A percentile compares a stretch with the other conserved stretches of the same genome.
Evolutionary conservation across 2,797 vertebrate species (phyloP).

Genomic region (Coccyzus lansbergi): DNA sequence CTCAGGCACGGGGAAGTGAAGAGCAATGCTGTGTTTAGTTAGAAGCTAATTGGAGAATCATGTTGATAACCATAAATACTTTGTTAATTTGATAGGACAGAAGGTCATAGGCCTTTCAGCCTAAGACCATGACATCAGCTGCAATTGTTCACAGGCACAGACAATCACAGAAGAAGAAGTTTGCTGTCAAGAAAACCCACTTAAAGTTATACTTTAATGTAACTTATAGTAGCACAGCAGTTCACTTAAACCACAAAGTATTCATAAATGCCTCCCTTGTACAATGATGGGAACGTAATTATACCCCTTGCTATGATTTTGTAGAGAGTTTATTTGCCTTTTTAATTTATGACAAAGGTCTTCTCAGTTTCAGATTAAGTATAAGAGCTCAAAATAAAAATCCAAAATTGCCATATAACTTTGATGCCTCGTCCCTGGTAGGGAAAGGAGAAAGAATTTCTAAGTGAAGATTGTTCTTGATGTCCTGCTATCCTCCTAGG

Average conservation of each 20-base stretch:
- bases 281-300: not conserved
- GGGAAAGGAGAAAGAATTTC: not conserved
- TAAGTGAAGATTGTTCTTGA: not conserved
- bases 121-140: not conserved
- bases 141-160: not conserved
- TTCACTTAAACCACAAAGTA: conserved; percentile 3
- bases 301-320: not conserved
- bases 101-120: not conserved
- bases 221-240: not conserved
- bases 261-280: not conserved
- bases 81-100: not conserved
- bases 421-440: not conserved
- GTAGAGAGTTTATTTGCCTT: not conserved
- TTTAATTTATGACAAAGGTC: not conserved
- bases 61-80: not conserved
- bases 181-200: not conserved
- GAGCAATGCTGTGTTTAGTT: not conserved
- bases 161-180: not conserved
- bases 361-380: not conserved
- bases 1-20: not conserved
- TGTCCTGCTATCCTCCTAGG: not conserved
- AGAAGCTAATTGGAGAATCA: not conserved
- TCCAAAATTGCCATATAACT: not conserved
- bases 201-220: not conserved
- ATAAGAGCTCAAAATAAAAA: not conserved